Percentiles rank a stretch among this genome's conserved stretches.
Evolutionary conservation across 2,797 vertebrate species (phyloP).

Genomic region (Linurgus olivaceus): DNA sequence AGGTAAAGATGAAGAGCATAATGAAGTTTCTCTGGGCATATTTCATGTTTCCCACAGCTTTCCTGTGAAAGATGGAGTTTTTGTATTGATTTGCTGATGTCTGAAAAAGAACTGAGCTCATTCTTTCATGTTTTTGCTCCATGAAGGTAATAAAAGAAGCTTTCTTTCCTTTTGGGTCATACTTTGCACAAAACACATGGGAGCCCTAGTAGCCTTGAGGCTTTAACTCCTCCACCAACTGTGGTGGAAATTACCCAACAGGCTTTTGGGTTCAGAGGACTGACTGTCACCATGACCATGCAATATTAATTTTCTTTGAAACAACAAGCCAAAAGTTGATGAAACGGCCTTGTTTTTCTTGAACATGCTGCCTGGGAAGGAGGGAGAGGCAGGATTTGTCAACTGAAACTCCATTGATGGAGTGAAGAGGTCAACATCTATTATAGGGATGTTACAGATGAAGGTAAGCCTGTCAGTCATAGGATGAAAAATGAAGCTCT

Average conservation of each 20-base stretch:
- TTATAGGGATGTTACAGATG: conserved; percentile 29
- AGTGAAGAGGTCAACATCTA: conserved; percentile 48
- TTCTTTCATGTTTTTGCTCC: conserved; percentile 30
- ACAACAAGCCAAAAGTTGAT: conserved; percentile 8
- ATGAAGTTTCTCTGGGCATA: background rate
- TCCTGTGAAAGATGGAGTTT: background rate
- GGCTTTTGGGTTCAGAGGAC: conserved; percentile 10
- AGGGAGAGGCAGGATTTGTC: conserved; percentile 15
- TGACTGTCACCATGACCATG: background rate
- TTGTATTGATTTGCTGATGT: conserved; percentile 10
- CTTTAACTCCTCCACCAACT: background rate
- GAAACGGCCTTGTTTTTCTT: background rate
- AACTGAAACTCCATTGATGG: background rate
- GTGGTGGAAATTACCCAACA: conserved; percentile 21
- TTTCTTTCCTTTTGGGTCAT: background rate
- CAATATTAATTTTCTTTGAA: conserved; percentile 41
- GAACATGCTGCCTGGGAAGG: background rate
- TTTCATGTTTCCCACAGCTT: background rate
- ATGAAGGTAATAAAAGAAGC: background rate
- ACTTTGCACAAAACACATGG: background rate
- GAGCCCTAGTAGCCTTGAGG: conserved; percentile 12
- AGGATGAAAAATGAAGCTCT: conserved; percentile 10
- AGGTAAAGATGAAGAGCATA: background rate
- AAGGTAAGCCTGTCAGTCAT: conserved; percentile 31
- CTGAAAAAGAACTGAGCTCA: conserved; percentile 6